Evolutionary conservation across 2,113 vertebrate genomes (phyloP).

Genomic region (Nibea albiflora): DNA sequence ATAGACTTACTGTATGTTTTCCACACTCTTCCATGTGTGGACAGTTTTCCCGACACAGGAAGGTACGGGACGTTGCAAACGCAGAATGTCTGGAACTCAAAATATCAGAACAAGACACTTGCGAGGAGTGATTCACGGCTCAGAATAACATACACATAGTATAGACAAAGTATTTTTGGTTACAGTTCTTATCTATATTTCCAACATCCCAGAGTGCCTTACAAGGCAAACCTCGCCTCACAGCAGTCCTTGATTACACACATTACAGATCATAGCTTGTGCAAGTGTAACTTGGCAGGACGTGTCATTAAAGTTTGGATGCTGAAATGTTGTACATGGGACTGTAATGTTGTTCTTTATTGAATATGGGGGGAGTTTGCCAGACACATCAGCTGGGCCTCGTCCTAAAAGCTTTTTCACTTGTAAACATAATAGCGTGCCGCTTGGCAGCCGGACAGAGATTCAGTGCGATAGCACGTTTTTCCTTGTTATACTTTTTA

Average conservation of each 20-base stretch:
- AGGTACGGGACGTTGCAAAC: conserved; percentile 7
- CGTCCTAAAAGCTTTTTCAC: no score
- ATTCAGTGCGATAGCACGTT: no score
- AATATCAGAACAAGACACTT: not conserved
- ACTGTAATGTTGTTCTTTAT: no score
- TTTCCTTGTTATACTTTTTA: no score
- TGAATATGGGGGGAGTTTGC: no score
- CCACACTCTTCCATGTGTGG: conserved; percentile 13
- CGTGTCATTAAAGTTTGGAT: no score
- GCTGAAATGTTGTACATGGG: no score
- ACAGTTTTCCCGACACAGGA: conserved; percentile 36
- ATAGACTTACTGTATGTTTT: not conserved
- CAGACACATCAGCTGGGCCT: no score
- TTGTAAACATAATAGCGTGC: no score
- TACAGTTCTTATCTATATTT: not conserved
- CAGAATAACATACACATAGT: not conserved
- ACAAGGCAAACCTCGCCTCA: not conserved
- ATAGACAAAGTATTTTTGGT: not conserved
- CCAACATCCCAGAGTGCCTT: not conserved
- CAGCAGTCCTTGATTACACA: not conserved
- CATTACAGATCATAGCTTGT: not conserved
- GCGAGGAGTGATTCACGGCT: not conserved
- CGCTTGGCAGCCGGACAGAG: no score
- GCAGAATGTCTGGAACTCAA: conserved; percentile 36
- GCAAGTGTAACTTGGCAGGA: no score